Base-by-base conservation (phyloP, 1,140 invertebrate species). In the Sipha flava region DNA sequence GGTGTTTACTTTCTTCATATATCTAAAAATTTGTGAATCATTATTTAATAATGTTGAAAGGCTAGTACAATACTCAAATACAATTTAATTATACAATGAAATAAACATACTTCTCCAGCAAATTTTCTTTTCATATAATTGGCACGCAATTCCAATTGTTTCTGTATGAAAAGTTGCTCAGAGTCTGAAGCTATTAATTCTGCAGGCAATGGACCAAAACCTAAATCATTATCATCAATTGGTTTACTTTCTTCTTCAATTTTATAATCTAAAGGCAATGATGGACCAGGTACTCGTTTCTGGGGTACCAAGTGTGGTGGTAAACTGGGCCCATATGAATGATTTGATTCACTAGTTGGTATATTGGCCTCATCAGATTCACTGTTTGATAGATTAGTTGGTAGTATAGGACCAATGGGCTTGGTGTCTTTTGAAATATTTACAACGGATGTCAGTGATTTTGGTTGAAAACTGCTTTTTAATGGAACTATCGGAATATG, bases 281-380 rank as follows among this genome's bases (percentile, higher is more conserved):
- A 59, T 43, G 70, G 72, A 34, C 54, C 70, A 7, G 57, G 45
- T 9, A 21, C 40, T 14, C 45, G 26, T 49, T 49, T 57, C 18
- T 80, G 45, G 23, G 43, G 47, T 0, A 47, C 21, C 16, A 81
- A 57, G 23, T 81, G 79, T 0, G 64, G 81, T 9, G 81, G 81
- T 81, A 81, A 54, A 18, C 47, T 66, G 3, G 81, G 81, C 16
- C 81, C 81, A 14, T 81, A 80, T n/a, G 54, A 72, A 26, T 52
- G 10, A n/a, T 64, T 72, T 6, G 31, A 16, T 18, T 70, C 66
- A 34, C 21, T 6, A 9, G 16, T 26, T 45, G 37, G 29, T 31
- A 12, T 2, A 52, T 45, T 37, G n/a, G 31, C 16, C 3, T 5
- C 21, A 21, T 62, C 18, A 10, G 21, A 12, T 66, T 66, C 34